Conservation (phyloP, 53 echinoderm and acorn worm genomes). For the Apostichopus leukothele region DNA sequence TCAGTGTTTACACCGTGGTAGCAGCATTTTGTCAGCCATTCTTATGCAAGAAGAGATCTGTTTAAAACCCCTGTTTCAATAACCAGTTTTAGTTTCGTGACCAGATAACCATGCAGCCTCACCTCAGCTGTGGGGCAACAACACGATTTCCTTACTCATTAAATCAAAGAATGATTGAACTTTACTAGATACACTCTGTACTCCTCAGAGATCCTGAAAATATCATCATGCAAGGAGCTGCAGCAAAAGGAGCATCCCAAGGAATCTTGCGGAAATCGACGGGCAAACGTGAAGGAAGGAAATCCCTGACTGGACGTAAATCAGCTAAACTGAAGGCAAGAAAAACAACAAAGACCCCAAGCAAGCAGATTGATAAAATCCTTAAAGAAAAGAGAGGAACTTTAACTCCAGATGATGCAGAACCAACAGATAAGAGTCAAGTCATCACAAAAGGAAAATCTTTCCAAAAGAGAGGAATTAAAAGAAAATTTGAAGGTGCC, state of each 20-base stretch:
- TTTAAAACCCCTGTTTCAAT: too few relatives aligned
- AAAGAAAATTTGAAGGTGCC: conserved; percentile 27
- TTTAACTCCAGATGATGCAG: neutral
- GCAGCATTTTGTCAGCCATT: too few relatives aligned
- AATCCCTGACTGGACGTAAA: neutral
- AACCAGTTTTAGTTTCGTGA: too few relatives aligned
- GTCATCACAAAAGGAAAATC: neutral
- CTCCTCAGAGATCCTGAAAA: too few relatives aligned
- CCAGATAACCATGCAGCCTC: too few relatives aligned
- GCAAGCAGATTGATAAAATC: conserved; percentile 42
- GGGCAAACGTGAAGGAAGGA: neutral
- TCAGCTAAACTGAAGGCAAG: conserved; percentile 26
- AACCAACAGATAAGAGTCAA: neutral
- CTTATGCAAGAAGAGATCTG: too few relatives aligned
- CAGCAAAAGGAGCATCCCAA: neutral
- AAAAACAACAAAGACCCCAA: neutral
- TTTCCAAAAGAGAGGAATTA: conserved; percentile 17
- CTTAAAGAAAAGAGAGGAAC: neutral
- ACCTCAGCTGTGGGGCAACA: too few relatives aligned
- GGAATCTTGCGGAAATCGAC: neutral
- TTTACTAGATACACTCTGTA: too few relatives aligned
- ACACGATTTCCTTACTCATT: too few relatives aligned
- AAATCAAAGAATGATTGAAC: too few relatives aligned
- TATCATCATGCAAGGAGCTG: neutral
- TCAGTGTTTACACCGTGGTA: too few relatives aligned